Evolutionary conservation across 2,888 invertebrate species (phyloP), one percentile per base, ranked within the genome.

Genomic region (Apocheima hispidaria): DNA sequence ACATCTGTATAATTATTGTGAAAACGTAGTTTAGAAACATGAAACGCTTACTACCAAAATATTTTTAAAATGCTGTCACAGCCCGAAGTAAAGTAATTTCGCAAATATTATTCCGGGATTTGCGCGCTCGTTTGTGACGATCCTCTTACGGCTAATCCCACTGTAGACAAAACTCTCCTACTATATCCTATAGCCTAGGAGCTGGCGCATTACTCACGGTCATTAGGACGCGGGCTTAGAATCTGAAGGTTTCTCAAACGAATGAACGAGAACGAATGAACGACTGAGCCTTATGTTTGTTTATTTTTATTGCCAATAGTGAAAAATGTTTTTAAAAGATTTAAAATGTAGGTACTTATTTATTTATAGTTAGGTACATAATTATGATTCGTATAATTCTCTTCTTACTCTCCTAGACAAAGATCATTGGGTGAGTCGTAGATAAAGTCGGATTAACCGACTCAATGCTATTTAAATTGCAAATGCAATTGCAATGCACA

Each of bases 101-200:
- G 54, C 63, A 55, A 59, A 63, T 59, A 55, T 54, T 58, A 63
- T 58, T 51, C 44, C 14, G 21, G 50, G 30, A 54, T 50, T 54
- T 54, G 44, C 16, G 36, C 58, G 21, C 51, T 46, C 63, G 54
- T 35, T 54, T 48, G 30, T 38, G 21, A 33, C 52, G 69, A 71
- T 73, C 74, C 73, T 71, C 74, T 74, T 73, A 70, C 35, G 41
- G 44, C 53, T 71, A 71, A 74, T 72, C 70, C 68, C 63, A 51
- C 69, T 69, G 70, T 68, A 69, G 65, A 70, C 71, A 67, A 70
- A 70, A 70, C 54, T 56, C 49, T 53, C 50, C 35, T 35, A 48
- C 33, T 57, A 55, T 60, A 61, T 46, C 30, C 50, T 46, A 55
- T 60, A 61, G 51, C 30, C 50, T 46, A 56, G 40, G 60, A 51